Base-by-base conservation (phyloP, 2,888 invertebrate genomes). In the Sphinx pinastri region DNA sequence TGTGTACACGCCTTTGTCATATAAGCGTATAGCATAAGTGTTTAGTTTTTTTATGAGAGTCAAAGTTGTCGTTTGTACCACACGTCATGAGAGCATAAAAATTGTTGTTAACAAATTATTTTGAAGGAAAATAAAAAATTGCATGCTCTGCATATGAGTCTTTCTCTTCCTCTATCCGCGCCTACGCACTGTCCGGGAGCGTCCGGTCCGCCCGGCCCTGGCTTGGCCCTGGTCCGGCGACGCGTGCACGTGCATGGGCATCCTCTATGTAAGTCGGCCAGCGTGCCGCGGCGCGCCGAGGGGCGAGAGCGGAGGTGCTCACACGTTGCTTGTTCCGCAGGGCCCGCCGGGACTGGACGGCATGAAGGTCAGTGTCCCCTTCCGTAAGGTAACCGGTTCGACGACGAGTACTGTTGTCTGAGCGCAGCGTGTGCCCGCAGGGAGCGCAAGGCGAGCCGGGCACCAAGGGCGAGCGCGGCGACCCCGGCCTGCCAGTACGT, bases 341-440 rank as follows among this genome's bases (percentile, higher is more conserved):
- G 98, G 98, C 89, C 97, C 98, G 80, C 97, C 98, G 76, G 98
- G 98, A 91, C 96, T 98, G 92, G 98, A 98, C 95, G 98, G 98
- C 91, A 98, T 98, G 97, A 98, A 98, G 97, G 98, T 98, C 95
- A 96, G 96, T 94, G 16, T 72, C 77, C 47, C 72, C 11, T 72
- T 45, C 68, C 51, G 16, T 58, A 54, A 59, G 12, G 31, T 16
- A 16, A 51, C 52, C 54, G 31, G 54, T 67, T 16, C 16, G 13
- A n/a, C 12, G 38, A 7, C 25, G 54, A 54, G 52, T 67, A 67
- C 38, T 55, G 67, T 52, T 54, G 38, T 54, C 54, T 54, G 52
- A 52, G 54, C 67, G 31, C 67, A 45, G 69, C 71, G 69, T 72
- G 68, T 76, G 97, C 95, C 95, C 80, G 80, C 92, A 98, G 98